Evolutionary conservation across 2,888 invertebrate genomes (phyloP), one percentile per base, ranked within the genome.

Genomic region (Xestoiulus laeticollis): DNA sequence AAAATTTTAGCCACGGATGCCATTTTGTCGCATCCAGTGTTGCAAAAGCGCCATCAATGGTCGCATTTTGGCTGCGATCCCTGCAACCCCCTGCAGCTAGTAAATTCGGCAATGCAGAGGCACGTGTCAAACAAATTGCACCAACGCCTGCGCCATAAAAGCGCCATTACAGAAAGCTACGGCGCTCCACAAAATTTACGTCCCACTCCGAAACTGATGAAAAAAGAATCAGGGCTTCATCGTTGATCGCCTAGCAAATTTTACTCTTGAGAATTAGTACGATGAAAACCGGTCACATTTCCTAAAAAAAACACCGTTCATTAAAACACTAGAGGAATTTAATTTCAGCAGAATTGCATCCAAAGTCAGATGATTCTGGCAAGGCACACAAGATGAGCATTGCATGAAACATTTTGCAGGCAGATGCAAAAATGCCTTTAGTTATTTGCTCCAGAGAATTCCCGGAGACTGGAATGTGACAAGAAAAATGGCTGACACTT

Each of bases 261-360:
- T 78, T 14, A 12, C 78, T 6, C 30, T 78, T 8, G 78, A 78
- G 78, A 78, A 12, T 30, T 12, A 78, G 78, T 26, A 26, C 26
- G 78, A 78, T 78, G 78, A 78, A 78, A 78, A 78, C 26, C 26
- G 78, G 78, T 78, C 30, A 78, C 78, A 78, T 22, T 78, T 78
- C 14, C 78, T 6, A 78, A 78, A 30, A 78, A 14, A 78, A 48
- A 30, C 14, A 14, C 78, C 78, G 30, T 78, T 78, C 78, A 78
- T 78, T 78, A 78, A 78, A 78, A 14, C 78, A 30, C 1, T 22
- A 26, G 30, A 78, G 78, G 78, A 78, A 78, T 78, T 78, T 78
- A 78, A 78, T 78, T 78, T 78, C 14, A 14, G 1, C 30, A 26
- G 30, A 78, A 78, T 30, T 78, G 12, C 78, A 26, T 78, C 22